Conservation (phyloP, 2,888 invertebrate species). For the Matsumyia berberina region DNA sequence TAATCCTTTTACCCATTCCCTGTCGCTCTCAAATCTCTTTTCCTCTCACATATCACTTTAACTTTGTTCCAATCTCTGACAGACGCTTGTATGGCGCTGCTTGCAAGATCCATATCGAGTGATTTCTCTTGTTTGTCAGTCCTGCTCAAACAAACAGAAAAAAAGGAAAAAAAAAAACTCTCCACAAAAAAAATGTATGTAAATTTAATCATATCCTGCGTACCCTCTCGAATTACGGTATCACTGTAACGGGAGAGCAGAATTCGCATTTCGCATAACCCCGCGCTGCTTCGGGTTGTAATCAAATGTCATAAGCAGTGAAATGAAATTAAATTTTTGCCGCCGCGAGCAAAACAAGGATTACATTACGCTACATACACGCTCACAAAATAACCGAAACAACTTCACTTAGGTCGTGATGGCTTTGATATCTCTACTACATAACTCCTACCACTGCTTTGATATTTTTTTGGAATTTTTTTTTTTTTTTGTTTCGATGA, state of each 20-base stretch:
- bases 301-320: constrained; percentile 69
- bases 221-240: constrained; percentile 8
- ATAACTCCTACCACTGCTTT: constrained; percentile 14
- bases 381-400: constrained; percentile 21
- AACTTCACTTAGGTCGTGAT: constrained; percentile 48
- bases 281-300: constrained; percentile 29
- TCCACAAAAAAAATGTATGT: too few species aligned
- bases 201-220: constrained; percentile 52
- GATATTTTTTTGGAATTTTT: too few species aligned
- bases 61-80: neutral
- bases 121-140: constrained; percentile 5
- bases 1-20: constrained; percentile 2
- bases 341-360: constrained; percentile 60
- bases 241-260: constrained; percentile 19
- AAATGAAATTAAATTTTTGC: constrained; percentile 68
- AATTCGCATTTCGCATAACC: constrained; percentile 15
- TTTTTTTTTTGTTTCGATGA: too few species aligned
- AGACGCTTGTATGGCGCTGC: neutral
- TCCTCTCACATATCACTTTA: neutral
- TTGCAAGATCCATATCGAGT: constrained; percentile 13
- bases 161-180: too few species aligned
- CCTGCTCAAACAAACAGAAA: constrained; percentile 27
- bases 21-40: neutral
- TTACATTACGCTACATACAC: constrained; percentile 40
- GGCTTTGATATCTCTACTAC: constrained; percentile 34